Conservation (phyloP, 2,797 vertebrate species). For the Bryconaethiops microstoma region DNA sequence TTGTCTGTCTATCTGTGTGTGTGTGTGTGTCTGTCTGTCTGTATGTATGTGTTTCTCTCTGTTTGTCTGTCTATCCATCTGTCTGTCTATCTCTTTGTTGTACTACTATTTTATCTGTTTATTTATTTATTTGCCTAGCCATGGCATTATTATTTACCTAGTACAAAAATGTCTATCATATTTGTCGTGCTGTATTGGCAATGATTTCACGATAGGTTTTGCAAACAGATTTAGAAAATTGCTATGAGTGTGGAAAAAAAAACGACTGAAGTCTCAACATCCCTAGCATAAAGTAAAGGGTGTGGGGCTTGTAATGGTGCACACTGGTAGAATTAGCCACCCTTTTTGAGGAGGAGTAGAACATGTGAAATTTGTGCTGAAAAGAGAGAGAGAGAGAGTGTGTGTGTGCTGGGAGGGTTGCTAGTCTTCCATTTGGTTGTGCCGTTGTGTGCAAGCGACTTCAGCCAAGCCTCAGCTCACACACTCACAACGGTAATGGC, state of each 20-base stretch:
- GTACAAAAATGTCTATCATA: no score
- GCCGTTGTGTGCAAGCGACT: constrained; percentile 75
- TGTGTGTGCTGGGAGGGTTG: constrained; percentile 6
- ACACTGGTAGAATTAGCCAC: constrained; percentile 61
- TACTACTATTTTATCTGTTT: constrained; percentile 15
- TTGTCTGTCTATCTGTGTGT: background rate
- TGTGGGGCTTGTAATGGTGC: constrained; percentile 3
- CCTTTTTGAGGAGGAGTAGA: constrained; percentile 67
- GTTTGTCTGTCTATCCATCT: background rate
- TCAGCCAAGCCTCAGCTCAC: constrained; percentile 84
- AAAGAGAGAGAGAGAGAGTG: constrained; percentile 50
- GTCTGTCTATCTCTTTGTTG: constrained; percentile 7
- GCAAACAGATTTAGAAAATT: constrained; percentile 21
- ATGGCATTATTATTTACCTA: no score
- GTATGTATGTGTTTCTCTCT: background rate
- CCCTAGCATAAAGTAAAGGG: no score
- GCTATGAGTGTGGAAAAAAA: background rate
- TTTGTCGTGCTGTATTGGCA: no score
- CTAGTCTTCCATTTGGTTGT: constrained; percentile 82
- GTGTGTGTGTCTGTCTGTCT: background rate
- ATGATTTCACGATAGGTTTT: no score
- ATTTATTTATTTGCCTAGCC: no score
- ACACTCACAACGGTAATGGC: constrained; percentile 86
- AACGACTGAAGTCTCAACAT: constrained; percentile 9
- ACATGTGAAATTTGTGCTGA: constrained; percentile 75